A percentile compares a stretch with the other conserved stretches of the same genome.
phyloP scores from a whole-genome alignment of 2,113 vertebrate genomes.

The Pogona vitticeps region DNA sequence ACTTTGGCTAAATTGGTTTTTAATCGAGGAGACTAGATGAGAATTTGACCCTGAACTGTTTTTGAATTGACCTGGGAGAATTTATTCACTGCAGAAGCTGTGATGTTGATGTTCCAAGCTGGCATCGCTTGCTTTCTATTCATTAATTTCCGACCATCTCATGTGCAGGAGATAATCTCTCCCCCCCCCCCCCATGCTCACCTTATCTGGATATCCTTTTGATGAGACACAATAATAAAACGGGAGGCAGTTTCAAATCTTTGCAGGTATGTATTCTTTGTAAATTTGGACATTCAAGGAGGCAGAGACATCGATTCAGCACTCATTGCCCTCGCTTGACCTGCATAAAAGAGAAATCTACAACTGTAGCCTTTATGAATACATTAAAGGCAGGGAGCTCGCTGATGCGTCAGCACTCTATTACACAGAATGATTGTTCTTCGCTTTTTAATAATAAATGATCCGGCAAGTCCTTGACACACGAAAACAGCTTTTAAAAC shows the following conservation, averaged over 20 bases:
- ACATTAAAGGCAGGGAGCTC: slow-evolving; percentile 70
- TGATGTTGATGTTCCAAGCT: slow-evolving; percentile 73
- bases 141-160: slow-evolving; percentile 87
- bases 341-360: slow-evolving; percentile 81
- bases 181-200: slow-evolving; percentile 58
- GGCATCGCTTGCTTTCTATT: slow-evolving; percentile 73
- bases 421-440: slow-evolving; percentile 53
- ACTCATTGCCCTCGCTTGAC: slow-evolving; percentile 85
- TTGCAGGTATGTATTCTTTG: slow-evolving; percentile 75
- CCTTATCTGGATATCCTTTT: slow-evolving; percentile 81
- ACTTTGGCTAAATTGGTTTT: slow-evolving; percentile 92
- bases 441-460: slow-evolving; percentile 50
- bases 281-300: slow-evolving; percentile 70
- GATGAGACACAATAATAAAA: slow-evolving; percentile 82
- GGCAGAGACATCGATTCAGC: slow-evolving; percentile 78
- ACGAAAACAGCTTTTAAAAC: slow-evolving; percentile 38
- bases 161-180: slow-evolving; percentile 79
- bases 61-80: slow-evolving; percentile 83
- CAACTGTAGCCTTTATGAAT: slow-evolving; percentile 78
- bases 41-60: slow-evolving; percentile 89
- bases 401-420: slow-evolving; percentile 25
- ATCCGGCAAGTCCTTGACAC: slow-evolving; percentile 49
- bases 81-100: slow-evolving; percentile 84
- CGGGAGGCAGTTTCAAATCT: slow-evolving; percentile 76
- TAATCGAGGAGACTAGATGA: slow-evolving; percentile 93